Evolutionary conservation across 1,140 invertebrate genomes (phyloP).

Genomic region (Kradibia gibbosae): DNA sequence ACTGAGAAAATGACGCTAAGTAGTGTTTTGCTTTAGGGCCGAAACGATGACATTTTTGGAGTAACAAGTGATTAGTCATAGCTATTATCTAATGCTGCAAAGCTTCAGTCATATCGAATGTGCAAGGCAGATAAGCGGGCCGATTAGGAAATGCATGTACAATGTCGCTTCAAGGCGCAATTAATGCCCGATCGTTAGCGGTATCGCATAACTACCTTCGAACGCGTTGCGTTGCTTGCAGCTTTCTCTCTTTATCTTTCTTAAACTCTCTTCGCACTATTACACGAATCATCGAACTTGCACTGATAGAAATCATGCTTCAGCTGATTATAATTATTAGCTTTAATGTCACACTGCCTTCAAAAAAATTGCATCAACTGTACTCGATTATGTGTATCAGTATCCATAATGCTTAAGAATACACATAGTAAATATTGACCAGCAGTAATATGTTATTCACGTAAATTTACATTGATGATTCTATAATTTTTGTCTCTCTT

Average conservation of each 20-base stretch:
- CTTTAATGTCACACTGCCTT: no score
- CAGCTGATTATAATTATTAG: no score
- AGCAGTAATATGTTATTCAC: no score
- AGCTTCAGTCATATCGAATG: background rate
- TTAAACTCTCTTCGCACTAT: no score
- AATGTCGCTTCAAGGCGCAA: background rate
- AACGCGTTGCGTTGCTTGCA: background rate
- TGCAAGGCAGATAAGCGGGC: background rate
- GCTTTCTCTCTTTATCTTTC: no score
- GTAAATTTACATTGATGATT: no score
- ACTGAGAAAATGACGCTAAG: background rate
- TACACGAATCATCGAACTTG: background rate
- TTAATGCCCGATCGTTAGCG: background rate
- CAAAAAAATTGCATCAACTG: no score
- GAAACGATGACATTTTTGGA: background rate
- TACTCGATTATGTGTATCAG: no score
- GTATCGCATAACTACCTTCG: background rate
- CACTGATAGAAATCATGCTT: no score
- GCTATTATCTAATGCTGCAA: background rate
- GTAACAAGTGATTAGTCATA: background rate
- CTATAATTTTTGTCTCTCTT: no score
- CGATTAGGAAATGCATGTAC: background rate
- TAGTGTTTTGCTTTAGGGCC: background rate
- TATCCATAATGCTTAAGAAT: no score
- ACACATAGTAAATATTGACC: no score